These are phyloP conservation scores for Tachuris rubrigastra DNA, from an alignment of 2,113 vertebrate genomes.

Conservation along the genomic window DNA sequence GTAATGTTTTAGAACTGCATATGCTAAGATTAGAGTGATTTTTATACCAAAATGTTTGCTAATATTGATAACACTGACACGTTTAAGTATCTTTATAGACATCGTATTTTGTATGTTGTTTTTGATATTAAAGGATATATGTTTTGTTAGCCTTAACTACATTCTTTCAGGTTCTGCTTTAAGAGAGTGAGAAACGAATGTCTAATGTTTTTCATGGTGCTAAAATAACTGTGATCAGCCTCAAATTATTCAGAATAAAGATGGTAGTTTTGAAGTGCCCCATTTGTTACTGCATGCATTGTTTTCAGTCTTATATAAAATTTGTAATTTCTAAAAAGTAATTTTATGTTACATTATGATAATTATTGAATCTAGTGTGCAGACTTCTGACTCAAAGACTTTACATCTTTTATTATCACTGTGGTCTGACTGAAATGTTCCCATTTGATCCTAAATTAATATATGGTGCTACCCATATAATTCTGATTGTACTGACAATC, in stretches of 20 bases:
- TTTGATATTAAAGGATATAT: background rate
- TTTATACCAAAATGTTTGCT: background rate
- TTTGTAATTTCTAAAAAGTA: background rate
- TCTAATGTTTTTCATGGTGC: conserved; percentile 28
- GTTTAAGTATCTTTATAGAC: background rate
- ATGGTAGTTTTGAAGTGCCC: background rate
- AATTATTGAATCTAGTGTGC: background rate
- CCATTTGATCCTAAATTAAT: background rate
- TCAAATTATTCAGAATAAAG: conserved; percentile 48
- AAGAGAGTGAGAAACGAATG: conserved; percentile 1
- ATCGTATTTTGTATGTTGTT: conserved; percentile 27
- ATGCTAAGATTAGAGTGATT: background rate
- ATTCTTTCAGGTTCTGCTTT: conserved; percentile 5
- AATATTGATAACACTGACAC: background rate
- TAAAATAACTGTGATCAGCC: conserved; percentile 36
- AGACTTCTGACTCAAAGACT: background rate
- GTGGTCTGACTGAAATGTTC: background rate
- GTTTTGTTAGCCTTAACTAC: conserved; percentile 25
- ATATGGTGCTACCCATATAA: background rate
- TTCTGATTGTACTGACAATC: background rate
- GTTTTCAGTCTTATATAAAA: background rate
- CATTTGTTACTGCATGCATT: background rate
- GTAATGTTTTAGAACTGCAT: background rate
- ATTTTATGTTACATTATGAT: background rate
- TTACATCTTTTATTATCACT: background rate